phyloP scores from a whole-genome alignment of 2,797 vertebrate genomes.

The Sebastes itinus region DNA sequence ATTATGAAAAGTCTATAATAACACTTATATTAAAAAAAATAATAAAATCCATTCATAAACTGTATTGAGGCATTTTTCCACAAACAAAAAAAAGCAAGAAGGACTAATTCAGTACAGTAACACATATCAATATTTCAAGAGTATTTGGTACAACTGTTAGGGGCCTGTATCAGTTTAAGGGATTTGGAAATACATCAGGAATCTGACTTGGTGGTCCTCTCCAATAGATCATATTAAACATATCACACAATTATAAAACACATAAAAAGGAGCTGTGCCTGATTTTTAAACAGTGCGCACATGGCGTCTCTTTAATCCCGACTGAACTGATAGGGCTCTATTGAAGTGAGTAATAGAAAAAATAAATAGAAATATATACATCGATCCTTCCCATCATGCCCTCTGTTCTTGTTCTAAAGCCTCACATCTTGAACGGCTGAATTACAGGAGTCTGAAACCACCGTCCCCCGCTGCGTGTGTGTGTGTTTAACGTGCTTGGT shows the following conservation, averaged over 20 bases:
- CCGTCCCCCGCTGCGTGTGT: background rate
- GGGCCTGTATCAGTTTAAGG: background rate
- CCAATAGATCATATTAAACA: background rate
- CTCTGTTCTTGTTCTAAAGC: background rate
- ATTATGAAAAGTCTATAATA: background rate
- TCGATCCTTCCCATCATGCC: background rate
- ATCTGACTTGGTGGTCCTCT: constrained; percentile 14
- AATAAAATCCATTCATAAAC: background rate
- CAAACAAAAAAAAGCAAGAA: background rate
- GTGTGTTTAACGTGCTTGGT: background rate
- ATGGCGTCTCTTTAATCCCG: constrained; percentile 1
- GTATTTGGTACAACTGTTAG: no score
- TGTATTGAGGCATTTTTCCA: background rate
- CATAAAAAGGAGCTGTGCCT: background rate
- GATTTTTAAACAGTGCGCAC: constrained; percentile 17
- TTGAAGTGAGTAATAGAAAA: background rate
- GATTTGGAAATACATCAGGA: background rate
- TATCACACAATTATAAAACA: background rate
- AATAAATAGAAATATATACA: constrained; percentile 10
- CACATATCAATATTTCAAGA: background rate
- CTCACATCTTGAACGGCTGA: background rate
- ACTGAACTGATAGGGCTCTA: background rate
- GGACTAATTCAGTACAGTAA: background rate
- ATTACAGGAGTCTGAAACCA: background rate
- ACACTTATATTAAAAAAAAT: background rate